These are phyloP conservation scores for Austrofundulus limnaeus DNA, from an alignment of 2,113 vertebrate species.

Conservation along the genomic window DNA sequence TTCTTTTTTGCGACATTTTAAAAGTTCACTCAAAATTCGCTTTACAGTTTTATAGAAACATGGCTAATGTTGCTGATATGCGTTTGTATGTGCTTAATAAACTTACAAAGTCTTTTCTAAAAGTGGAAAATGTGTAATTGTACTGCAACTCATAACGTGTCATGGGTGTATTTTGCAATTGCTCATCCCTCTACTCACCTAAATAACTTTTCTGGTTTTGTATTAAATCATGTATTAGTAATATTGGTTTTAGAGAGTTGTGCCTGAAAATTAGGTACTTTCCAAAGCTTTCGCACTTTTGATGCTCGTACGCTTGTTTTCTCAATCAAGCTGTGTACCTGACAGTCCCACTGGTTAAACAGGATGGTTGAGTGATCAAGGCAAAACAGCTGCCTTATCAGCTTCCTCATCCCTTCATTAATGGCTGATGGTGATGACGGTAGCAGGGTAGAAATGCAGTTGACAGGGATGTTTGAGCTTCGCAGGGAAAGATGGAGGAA, in stretches of 20 bases:
- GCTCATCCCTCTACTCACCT: neutral
- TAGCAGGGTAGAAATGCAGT: constrained; percentile 62
- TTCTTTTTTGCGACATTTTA: too few relatives aligned
- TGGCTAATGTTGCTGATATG: too few relatives aligned
- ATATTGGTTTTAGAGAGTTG: neutral
- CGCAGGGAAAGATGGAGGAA: constrained; percentile 47
- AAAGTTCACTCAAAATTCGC: too few relatives aligned
- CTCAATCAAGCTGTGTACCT: constrained; percentile 5
- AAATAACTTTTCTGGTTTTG: neutral
- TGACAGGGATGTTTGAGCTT: constrained; percentile 59
- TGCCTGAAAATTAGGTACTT: neutral
- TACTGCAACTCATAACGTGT: neutral
- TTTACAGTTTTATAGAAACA: too few relatives aligned
- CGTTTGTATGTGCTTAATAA: too few relatives aligned
- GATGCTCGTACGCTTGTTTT: neutral
- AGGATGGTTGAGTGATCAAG: constrained; percentile 60
- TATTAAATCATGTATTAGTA: neutral
- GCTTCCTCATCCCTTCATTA: constrained; percentile 19
- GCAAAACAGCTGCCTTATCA: constrained; percentile 58
- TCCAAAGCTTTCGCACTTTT: neutral
- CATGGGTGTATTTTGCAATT: neutral
- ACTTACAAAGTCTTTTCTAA: too few relatives aligned
- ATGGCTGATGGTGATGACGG: constrained; percentile 57
- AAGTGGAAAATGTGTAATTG: too few relatives aligned
- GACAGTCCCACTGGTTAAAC: constrained; percentile 52